A percentile compares a stretch with the other conserved stretches of the same genome.
Evolutionary conservation across 2,797 vertebrate genomes (phyloP).

Genomic region (Molossus alvarezi): DNA sequence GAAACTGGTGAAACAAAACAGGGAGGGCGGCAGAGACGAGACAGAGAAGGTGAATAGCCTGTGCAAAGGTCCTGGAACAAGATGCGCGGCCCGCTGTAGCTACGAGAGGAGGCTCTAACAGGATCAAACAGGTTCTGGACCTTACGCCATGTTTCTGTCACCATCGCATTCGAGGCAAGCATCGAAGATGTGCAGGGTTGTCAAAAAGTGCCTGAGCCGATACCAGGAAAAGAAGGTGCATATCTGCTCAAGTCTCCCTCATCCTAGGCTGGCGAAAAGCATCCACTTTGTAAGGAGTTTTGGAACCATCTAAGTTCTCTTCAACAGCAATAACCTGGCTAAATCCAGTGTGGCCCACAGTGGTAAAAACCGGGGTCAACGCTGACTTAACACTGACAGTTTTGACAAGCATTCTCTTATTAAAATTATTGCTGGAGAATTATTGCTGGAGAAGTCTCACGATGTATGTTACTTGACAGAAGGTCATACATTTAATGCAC

Average conservation of each 20-base stretch:
- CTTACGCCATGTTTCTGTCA: neutral
- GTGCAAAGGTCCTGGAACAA: neutral
- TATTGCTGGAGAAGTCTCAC: neutral
- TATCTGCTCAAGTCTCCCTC: neutral
- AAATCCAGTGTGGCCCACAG: neutral
- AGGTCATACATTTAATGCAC: neutral
- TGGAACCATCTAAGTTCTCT: neutral
- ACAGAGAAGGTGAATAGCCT: neutral
- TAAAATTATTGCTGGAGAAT: neutral
- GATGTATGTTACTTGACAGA: neutral
- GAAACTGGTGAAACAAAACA: neutral
- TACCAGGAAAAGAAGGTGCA: neutral
- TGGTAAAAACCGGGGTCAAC: neutral
- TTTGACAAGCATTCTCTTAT: neutral
- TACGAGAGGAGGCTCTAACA: neutral
- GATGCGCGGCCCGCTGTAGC: accelerated
- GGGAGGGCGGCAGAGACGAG: neutral
- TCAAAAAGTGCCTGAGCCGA: neutral
- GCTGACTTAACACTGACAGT: neutral
- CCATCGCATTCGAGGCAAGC: neutral
- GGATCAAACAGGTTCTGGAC: neutral
- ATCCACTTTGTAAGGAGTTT: neutral
- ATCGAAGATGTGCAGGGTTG: neutral
- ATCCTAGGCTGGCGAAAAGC: neutral
- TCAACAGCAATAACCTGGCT: neutral